phyloP scores from a whole-genome alignment of 2,888 invertebrate species.

The Linnaemya tessellans region DNA sequence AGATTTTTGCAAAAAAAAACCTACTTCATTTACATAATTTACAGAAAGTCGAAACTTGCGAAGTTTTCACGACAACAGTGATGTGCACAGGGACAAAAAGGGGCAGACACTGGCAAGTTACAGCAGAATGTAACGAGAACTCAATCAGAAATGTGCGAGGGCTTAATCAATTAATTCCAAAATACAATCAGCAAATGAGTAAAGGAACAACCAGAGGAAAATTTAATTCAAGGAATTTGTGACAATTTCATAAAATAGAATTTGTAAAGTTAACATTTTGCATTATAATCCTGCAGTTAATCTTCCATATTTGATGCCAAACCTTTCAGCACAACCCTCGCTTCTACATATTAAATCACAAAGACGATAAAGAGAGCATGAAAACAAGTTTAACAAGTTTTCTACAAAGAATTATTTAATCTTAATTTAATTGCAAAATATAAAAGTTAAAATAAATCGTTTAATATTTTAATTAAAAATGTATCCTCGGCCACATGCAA shows the following conservation, averaged over 20 bases:
- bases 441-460: slow-evolving; percentile 49
- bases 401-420: slow-evolving; percentile 31
- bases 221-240: too few relatives aligned
- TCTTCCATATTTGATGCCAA: not conserved
- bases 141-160: not conserved
- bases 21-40: slow-evolving; percentile 64
- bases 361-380: not conserved
- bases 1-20: slow-evolving; percentile 54
- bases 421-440: slow-evolving; percentile 42
- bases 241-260: too few relatives aligned
- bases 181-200: too few relatives aligned
- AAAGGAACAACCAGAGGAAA: too few relatives aligned
- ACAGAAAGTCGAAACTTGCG: slow-evolving; percentile 19
- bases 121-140: not conserved
- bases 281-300: too few relatives aligned
- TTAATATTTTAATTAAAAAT: slow-evolving; percentile 62
- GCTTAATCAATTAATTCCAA: not conserved
- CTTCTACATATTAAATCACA: not conserved
- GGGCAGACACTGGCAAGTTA: not conserved
- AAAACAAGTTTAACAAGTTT: slow-evolving; percentile 1
- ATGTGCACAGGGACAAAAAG: not conserved
- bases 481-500: slow-evolving; percentile 17
- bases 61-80: slow-evolving; percentile 19
- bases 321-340: not conserved
- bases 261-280: too few relatives aligned